Percentiles rank a stretch among this genome's conserved stretches.
These are phyloP conservation scores for Zoroaster sp. DNA, from an alignment of 53 echinoderm and acorn worm species.

Conservation along the genomic window DNA sequence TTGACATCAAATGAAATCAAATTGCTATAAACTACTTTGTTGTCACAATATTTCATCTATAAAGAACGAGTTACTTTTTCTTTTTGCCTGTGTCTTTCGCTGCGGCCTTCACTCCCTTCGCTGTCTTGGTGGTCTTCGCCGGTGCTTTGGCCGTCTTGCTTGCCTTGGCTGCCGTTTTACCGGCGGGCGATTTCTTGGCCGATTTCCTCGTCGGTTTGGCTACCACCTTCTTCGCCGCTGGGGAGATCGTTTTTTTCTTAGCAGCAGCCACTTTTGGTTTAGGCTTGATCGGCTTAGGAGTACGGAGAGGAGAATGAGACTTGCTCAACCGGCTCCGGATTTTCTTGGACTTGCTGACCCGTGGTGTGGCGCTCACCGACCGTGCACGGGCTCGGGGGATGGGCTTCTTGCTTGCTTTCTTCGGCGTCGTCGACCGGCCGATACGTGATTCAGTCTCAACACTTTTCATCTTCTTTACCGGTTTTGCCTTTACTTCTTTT, in stretches of 20 bases:
- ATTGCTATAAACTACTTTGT: too few relatives aligned
- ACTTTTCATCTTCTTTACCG: not conserved
- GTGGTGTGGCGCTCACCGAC: constrained; percentile 66
- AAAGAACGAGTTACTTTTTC: not conserved
- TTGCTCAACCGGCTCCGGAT: constrained; percentile 58
- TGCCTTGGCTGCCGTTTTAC: not conserved
- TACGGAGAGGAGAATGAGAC: constrained; percentile 67
- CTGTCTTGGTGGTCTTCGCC: constrained; percentile 12
- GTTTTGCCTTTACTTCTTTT: not conserved
- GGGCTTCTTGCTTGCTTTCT: not conserved
- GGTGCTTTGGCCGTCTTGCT: not conserved
- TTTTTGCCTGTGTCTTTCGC: not conserved
- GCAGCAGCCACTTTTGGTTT: constrained; percentile 11
- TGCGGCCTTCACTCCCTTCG: not conserved
- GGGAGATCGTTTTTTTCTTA: constrained; percentile 4
- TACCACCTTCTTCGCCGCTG: constrained; percentile 31
- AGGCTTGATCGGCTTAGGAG: constrained; percentile 3
- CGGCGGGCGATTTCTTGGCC: not conserved
- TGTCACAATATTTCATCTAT: too few relatives aligned
- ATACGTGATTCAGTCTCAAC: not conserved
- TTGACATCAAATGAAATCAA: too few relatives aligned
- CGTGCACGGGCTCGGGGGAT: constrained; percentile 46
- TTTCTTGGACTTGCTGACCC: constrained; percentile 64
- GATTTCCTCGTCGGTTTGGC: constrained; percentile 52
- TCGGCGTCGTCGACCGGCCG: constrained; percentile 12